These are phyloP conservation scores for Actinia tenebrosa DNA, from an alignment of 64 coral and sea anemone species.

Conservation along the genomic window DNA sequence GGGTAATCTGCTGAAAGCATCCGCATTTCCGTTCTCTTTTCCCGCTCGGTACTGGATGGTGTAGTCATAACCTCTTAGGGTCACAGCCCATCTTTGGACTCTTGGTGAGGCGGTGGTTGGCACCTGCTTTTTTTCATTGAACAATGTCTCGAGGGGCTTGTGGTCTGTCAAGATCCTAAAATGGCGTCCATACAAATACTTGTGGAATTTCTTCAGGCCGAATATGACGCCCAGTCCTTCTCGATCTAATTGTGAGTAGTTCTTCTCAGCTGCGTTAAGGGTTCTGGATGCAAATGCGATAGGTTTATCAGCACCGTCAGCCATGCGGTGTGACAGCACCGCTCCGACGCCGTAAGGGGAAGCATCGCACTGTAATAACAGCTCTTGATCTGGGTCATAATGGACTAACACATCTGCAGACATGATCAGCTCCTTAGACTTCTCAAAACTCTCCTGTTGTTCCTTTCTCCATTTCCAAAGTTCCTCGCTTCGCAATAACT, in stretches of 20 bases:
- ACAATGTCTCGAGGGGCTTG: conserved; percentile 4
- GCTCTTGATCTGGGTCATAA: conserved; percentile 3
- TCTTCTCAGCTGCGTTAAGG: not conserved
- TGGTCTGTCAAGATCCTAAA: too few relatives aligned
- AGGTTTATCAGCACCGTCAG: not conserved
- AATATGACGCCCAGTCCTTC: too few relatives aligned
- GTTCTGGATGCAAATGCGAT: conserved; percentile 7
- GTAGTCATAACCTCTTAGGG: not conserved
- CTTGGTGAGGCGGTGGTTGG: conserved; percentile 40
- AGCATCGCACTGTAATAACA: not conserved
- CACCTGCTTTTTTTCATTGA: conserved; percentile 45
- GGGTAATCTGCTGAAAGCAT: conserved; percentile 27
- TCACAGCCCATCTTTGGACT: conserved; percentile 28
- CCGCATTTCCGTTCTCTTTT: not conserved
- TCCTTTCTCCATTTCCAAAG: not conserved
- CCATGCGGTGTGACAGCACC: not conserved
- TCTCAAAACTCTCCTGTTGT: conserved; percentile 10
- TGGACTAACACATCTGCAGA: conserved; percentile 16
- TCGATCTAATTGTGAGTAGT: too few relatives aligned
- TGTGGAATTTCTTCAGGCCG: too few relatives aligned
- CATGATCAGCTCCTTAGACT: conserved; percentile 7
- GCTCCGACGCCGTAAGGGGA: conserved; percentile 3
- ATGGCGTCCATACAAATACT: too few relatives aligned
- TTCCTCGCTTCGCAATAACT: not conserved
- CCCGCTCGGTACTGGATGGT: conserved; percentile 25